These are phyloP conservation scores for Sebastes aleutianus DNA, from an alignment of 2,797 vertebrate genomes.

Conservation along the genomic window DNA sequence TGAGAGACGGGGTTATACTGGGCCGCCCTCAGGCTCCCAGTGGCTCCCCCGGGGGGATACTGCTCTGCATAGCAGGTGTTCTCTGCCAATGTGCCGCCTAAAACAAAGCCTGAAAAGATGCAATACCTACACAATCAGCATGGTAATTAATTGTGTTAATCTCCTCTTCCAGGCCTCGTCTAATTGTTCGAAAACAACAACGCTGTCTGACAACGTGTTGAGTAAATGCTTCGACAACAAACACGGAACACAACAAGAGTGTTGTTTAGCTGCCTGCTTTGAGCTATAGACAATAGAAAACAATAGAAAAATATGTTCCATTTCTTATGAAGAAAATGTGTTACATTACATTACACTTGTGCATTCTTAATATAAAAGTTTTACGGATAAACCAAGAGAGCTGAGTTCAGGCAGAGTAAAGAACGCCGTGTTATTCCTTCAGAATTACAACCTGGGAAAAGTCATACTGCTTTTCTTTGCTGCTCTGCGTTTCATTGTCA, in stretches of 20 bases:
- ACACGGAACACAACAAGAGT: not conserved
- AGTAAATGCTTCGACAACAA: constrained; percentile 14
- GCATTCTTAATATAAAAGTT: not conserved
- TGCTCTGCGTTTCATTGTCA: constrained; percentile 19
- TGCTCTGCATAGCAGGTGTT: constrained; percentile 13
- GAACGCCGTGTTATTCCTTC: not conserved
- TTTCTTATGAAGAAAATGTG: not conserved
- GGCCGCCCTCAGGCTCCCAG: not conserved
- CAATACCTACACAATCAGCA: constrained; percentile 20
- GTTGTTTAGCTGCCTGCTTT: constrained; percentile 5
- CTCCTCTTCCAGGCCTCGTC: constrained; percentile 16
- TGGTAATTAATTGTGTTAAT: constrained; percentile 41
- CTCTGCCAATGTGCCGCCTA: constrained; percentile 9
- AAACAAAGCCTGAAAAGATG: constrained; percentile 35
- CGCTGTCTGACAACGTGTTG: constrained; percentile 7
- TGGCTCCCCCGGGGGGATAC: not conserved
- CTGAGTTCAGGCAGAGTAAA: not conserved
- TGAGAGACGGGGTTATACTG: not conserved
- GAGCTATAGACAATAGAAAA: not conserved
- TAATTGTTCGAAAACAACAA: constrained; percentile 26
- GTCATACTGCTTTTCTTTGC: not conserved
- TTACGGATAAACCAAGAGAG: not conserved
- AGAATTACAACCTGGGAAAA: not conserved
- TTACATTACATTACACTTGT: not conserved
- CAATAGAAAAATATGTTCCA: not conserved